Conservation (phyloP, 2,888 invertebrate species). For the Heliconius hortense region DNA sequence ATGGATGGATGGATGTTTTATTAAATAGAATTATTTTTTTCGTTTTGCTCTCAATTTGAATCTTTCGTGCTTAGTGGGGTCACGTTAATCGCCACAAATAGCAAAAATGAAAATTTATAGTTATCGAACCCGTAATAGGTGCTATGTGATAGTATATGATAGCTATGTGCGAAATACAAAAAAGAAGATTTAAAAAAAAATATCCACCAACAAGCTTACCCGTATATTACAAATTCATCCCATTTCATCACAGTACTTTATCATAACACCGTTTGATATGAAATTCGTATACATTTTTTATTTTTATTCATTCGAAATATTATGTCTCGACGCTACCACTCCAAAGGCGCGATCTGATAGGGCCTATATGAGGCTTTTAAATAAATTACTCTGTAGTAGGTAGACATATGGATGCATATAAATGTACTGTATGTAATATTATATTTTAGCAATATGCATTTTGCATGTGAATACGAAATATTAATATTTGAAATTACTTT, state of each 20-base stretch:
- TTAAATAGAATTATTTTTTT: neutral
- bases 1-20: neutral
- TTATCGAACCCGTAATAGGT: too few relatives aligned
- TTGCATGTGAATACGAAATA: conserved; percentile 15
- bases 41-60: neutral
- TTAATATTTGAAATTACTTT: conserved; percentile 16
- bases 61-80: neutral
- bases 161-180: neutral
- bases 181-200: neutral
- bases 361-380: conserved; percentile 23
- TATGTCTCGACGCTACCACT: conserved; percentile 19
- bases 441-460: neutral
- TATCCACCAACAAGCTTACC: neutral
- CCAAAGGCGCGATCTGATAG: conserved; percentile 14
- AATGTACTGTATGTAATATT: neutral
- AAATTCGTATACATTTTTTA: conserved; percentile 5
- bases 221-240: neutral
- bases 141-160: too few relatives aligned
- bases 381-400: conserved; percentile 16
- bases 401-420: neutral
- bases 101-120: too few relatives aligned
- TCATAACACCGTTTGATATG: neutral
- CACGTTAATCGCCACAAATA: too few relatives aligned
- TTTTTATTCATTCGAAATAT: conserved; percentile 22
- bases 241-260: neutral